Evolutionary conservation across 2,113 vertebrate genomes (phyloP).

Genomic region (Nesoenas mayeri): DNA sequence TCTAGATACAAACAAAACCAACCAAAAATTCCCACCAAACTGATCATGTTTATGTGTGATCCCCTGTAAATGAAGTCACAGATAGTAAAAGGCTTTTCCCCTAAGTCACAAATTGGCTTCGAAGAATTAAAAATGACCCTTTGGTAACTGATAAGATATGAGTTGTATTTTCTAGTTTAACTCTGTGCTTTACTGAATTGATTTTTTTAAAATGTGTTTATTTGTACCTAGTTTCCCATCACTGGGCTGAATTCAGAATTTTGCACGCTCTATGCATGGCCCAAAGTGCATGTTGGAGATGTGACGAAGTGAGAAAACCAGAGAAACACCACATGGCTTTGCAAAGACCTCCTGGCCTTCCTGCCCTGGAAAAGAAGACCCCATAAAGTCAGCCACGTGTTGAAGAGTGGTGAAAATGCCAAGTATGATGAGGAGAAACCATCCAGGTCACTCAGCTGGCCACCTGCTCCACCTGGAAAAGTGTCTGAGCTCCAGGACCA

Average conservation of each 20-base stretch:
- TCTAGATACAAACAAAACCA: neutral
- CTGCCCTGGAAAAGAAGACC: neutral
- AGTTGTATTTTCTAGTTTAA: neutral
- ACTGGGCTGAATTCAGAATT: neutral
- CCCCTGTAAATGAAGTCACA: no score
- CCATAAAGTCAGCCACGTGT: neutral
- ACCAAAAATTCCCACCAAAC: neutral
- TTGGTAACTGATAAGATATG: accelerated
- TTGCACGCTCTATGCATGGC: neutral
- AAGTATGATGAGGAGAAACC: neutral
- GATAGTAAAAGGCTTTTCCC: neutral
- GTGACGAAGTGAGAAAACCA: neutral
- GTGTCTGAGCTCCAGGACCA: neutral
- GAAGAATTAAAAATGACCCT: neutral
- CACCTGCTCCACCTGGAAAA: neutral
- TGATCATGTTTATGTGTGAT: accelerated
- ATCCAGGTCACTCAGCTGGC: accelerated
- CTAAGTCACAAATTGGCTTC: neutral
- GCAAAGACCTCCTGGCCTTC: neutral
- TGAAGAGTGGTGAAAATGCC: accelerated
- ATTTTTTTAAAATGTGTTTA: neutral
- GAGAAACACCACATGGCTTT: no score
- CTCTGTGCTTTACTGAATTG: neutral
- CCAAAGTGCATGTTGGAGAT: neutral
- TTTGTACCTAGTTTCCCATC: neutral